These are phyloP conservation scores for Podarcis cretensis DNA, from an alignment of 2,113 vertebrate species.

Conservation along the genomic window DNA sequence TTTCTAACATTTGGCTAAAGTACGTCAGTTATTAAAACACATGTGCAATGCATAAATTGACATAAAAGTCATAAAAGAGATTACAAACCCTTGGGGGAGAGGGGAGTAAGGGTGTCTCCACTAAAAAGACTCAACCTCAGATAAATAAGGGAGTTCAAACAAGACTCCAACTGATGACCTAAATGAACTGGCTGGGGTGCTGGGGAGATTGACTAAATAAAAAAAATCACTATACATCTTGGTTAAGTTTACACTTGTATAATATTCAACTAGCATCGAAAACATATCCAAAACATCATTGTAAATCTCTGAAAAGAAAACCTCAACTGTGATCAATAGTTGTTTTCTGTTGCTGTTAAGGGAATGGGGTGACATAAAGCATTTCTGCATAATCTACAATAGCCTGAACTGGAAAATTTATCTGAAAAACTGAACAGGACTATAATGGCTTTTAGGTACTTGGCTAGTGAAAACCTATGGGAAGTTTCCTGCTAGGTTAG, in stretches of 20 bases:
- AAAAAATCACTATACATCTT: slow-evolving; percentile 53
- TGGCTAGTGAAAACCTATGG: not conserved
- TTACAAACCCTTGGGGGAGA: not conserved
- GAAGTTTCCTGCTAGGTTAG: slow-evolving; percentile 45
- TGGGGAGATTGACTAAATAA: not conserved
- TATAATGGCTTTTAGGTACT: slow-evolving; percentile 19
- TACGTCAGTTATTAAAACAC: not conserved
- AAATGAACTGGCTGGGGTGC: not conserved
- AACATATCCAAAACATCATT: slow-evolving; percentile 34
- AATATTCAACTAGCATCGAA: slow-evolving; percentile 44
- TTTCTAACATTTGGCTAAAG: not conserved
- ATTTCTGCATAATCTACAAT: slow-evolving; percentile 36
- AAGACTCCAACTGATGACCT: not conserved
- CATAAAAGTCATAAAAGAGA: not conserved
- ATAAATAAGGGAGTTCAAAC: not conserved
- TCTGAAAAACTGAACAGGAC: slow-evolving; percentile 46
- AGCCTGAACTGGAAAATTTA: slow-evolving; percentile 56
- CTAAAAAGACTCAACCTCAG: not conserved
- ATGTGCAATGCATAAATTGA: not conserved
- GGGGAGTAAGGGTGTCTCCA: not conserved
- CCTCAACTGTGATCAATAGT: slow-evolving; percentile 40
- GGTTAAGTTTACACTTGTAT: slow-evolving; percentile 12
- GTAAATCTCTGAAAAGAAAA: slow-evolving; percentile 40
- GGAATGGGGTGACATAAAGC: slow-evolving; percentile 35
- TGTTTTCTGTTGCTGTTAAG: slow-evolving; percentile 51